These are phyloP conservation scores for Drosophila bunnanda DNA, from an alignment of 2,888 invertebrate species.

Conservation along the genomic window DNA sequence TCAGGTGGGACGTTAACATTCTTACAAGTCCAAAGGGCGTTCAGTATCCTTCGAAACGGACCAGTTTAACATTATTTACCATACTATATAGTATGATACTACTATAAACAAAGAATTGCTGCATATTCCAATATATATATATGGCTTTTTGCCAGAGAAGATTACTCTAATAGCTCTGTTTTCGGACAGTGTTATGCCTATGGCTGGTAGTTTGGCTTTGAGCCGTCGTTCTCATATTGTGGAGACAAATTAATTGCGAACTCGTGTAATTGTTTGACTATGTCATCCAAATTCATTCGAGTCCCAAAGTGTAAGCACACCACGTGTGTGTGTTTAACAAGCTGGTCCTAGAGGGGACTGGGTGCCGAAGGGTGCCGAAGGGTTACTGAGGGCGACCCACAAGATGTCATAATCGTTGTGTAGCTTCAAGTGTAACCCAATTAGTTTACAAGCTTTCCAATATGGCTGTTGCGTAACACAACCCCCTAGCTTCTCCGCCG, in stretches of 20 bases:
- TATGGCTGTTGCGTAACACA: constrained; percentile 12
- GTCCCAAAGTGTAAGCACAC: constrained; percentile 4
- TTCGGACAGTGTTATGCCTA: constrained; percentile 1
- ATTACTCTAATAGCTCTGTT: no score
- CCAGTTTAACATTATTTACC: no score
- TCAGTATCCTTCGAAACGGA: no score
- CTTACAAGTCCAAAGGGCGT: no score
- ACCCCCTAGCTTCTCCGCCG: not conserved
- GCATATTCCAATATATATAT: no score
- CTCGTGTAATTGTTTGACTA: constrained; percentile 74
- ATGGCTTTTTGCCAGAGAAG: no score
- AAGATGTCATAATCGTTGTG: constrained; percentile 55
- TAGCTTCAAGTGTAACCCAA: constrained; percentile 58
- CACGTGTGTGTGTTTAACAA: not conserved
- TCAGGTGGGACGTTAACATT: no score
- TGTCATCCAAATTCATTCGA: constrained; percentile 42
- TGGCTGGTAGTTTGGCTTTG: constrained; percentile 1
- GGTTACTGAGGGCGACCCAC: constrained; percentile 15
- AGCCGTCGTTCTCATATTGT: constrained; percentile 51
- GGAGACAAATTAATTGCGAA: constrained; percentile 74
- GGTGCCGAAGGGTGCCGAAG: no score
- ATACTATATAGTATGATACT: no score
- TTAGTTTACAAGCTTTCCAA: constrained; percentile 65
- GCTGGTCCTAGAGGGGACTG: not conserved
- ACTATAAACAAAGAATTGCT: no score